phyloP scores from a whole-genome alignment of 2,888 invertebrate species.

The Tinea pellionella region DNA sequence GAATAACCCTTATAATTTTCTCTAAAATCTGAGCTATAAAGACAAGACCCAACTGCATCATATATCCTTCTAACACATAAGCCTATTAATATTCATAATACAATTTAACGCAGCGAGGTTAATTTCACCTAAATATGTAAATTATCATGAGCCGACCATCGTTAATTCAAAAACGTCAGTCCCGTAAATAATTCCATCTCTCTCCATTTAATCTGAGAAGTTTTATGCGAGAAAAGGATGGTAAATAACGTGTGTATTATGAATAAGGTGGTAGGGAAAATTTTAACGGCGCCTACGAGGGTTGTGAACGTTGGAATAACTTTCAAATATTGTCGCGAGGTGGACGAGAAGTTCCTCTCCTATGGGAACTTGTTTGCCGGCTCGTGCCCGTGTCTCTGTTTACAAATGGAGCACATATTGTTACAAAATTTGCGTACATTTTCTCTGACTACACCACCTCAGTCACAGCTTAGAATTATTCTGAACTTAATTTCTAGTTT shows the following conservation, averaged over 20 bases:
- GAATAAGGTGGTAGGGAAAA: slow-evolving; percentile 66
- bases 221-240: slow-evolving; percentile 31
- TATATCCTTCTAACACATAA: slow-evolving; percentile 40
- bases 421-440: slow-evolving; percentile 26
- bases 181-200: slow-evolving; percentile 50
- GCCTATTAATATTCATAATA: slow-evolving; percentile 69
- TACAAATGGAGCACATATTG: slow-evolving; percentile 61
- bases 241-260: slow-evolving; percentile 46
- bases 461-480: slow-evolving; percentile 21
- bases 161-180: slow-evolving; percentile 65
- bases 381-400: slow-evolving; percentile 54
- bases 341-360: slow-evolving; percentile 66
- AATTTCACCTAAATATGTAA: slow-evolving; percentile 72
- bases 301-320: slow-evolving; percentile 70
- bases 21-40: slow-evolving; percentile 51
- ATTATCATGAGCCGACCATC: slow-evolving; percentile 71
- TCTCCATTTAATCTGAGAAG: slow-evolving; percentile 18
- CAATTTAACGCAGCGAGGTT: slow-evolving; percentile 67
- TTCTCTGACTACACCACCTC: slow-evolving; percentile 31
- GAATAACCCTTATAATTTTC: slow-evolving; percentile 16
- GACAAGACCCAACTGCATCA: slow-evolving; percentile 36
- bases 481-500: neutral
- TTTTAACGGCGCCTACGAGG: slow-evolving; percentile 71
- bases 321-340: slow-evolving; percentile 71
- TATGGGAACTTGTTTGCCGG: slow-evolving; percentile 58